phyloP scores from a whole-genome alignment of 2,797 vertebrate species.

The Rousettus madagascariensis region DNA sequence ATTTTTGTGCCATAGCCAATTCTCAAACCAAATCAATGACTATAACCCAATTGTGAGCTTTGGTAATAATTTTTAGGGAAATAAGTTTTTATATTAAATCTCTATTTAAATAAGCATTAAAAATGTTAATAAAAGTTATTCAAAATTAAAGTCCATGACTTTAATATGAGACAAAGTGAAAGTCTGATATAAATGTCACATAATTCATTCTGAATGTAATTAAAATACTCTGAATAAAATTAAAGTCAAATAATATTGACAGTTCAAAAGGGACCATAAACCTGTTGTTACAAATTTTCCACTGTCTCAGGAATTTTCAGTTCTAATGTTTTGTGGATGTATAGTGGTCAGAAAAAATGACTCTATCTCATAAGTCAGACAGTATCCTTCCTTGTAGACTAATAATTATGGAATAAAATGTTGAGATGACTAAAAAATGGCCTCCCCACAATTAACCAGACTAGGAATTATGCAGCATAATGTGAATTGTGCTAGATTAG shows the following conservation, averaged over 20 bases:
- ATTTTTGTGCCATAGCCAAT: neutral
- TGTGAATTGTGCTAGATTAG: neutral
- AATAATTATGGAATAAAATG: neutral
- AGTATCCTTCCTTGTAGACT: neutral
- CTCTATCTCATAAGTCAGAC: neutral
- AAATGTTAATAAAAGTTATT: conserved; percentile 10
- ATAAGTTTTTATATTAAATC: neutral
- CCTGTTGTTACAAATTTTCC: neutral
- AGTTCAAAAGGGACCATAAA: neutral
- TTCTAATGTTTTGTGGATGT: neutral
- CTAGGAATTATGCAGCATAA: neutral
- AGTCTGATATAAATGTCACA: neutral
- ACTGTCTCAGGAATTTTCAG: neutral
- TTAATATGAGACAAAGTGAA: conserved; percentile 22
- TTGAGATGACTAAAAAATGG: neutral
- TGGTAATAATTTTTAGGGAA: conserved; percentile 2
- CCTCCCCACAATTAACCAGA: neutral
- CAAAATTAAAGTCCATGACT: conserved; percentile 29
- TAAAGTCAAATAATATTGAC: conserved; percentile 1
- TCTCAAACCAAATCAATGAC: neutral
- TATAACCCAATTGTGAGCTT: neutral
- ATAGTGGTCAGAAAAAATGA: neutral
- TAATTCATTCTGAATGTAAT: neutral
- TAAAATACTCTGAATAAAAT: conserved; percentile 40
- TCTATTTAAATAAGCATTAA: conserved; percentile 15